Conservation (phyloP, 2,888 invertebrate genomes). For the Dichetophora obliterata region DNA sequence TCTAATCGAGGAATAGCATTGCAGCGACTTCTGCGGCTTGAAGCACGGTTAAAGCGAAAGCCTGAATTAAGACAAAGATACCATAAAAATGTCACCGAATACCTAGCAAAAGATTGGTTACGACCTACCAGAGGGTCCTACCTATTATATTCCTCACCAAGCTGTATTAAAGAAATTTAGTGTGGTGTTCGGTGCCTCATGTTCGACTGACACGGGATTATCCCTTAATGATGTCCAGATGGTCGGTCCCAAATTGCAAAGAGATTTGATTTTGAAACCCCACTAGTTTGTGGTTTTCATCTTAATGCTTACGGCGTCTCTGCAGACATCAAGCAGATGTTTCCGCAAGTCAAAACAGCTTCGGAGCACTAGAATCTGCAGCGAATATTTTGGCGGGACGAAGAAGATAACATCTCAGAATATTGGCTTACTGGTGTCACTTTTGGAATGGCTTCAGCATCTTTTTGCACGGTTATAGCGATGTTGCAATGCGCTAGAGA, state of each 20-base stretch:
- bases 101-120: neutral
- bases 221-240: constrained; percentile 29
- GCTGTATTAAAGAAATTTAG: constrained; percentile 32
- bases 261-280: neutral
- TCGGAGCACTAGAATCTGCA: too few relatives aligned
- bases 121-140: neutral
- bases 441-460: too few relatives aligned
- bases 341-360: too few relatives aligned
- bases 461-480: too few relatives aligned
- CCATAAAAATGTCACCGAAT: neutral
- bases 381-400: too few relatives aligned
- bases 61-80: neutral
- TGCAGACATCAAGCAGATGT: too few relatives aligned
- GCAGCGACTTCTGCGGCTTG: neutral
- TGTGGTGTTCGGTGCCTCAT: constrained; percentile 29
- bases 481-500: too few relatives aligned
- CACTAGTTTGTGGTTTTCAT: neutral
- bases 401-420: too few relatives aligned
- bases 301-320: neutral
- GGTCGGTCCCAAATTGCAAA: constrained; percentile 27
- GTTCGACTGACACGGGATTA: constrained; percentile 28
- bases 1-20: neutral
- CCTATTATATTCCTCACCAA: constrained; percentile 11
- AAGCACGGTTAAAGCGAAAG: neutral
- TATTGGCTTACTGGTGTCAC: too few relatives aligned